Conservation (phyloP, 1,140 invertebrate genomes). For the Aphis craccivora region DNA sequence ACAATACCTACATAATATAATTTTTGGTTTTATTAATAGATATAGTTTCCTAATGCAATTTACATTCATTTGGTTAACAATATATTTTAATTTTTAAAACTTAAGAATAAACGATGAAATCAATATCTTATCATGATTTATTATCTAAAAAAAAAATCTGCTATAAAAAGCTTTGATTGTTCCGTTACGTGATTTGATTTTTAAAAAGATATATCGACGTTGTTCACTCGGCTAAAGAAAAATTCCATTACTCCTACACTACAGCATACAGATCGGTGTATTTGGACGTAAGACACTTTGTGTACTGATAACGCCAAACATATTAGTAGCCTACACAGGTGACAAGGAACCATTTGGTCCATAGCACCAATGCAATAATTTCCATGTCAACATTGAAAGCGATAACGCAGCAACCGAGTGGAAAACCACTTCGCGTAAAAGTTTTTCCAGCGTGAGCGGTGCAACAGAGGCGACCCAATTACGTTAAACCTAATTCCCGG, state of each 20-base stretch:
- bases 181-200: not conserved
- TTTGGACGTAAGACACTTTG: not conserved
- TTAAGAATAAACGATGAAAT: too few species aligned
- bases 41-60: too few species aligned
- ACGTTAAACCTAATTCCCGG: not conserved
- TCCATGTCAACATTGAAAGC: slow-evolving; percentile 3
- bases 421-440: not conserved
- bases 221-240: not conserved
- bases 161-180: not conserved
- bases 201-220: not conserved
- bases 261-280: not conserved
- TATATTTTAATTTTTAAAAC: too few species aligned
- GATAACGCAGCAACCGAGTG: not conserved
- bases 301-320: not conserved
- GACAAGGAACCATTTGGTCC: slow-evolving; percentile 2
- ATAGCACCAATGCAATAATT: not conserved
- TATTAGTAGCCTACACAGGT: not conserved
- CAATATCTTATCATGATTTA: not conserved
- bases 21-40: too few species aligned
- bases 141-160: too few species aligned
- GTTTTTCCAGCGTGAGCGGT: not conserved
- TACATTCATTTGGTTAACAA: too few species aligned
- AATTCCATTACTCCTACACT: not conserved
- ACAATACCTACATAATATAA: too few species aligned
- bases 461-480: slow-evolving; percentile 11